phyloP scores from a whole-genome alignment of 2,113 vertebrate genomes.

The Callithrix jacchus region DNA sequence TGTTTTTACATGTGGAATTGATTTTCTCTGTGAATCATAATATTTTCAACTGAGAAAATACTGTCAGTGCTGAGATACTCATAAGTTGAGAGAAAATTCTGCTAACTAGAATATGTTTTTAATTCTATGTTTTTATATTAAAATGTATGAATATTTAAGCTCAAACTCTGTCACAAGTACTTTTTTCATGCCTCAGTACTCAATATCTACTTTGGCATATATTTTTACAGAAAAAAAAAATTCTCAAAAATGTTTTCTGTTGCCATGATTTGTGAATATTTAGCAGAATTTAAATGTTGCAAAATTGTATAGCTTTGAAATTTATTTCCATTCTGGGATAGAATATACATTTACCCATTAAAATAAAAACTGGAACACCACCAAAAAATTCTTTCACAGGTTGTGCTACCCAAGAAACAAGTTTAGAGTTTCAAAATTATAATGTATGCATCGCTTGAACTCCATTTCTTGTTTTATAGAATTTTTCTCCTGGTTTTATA shows the following conservation, averaged over 20 bases:
- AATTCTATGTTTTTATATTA: not conserved
- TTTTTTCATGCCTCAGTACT: not conserved
- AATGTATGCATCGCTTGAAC: not conserved
- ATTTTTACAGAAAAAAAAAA: not conserved
- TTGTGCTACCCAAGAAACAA: not conserved
- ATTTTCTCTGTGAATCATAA: not conserved
- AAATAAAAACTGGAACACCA: not conserved
- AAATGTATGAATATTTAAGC: not conserved
- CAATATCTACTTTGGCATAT: not conserved
- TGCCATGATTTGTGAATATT: not conserved
- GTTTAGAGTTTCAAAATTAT: not conserved
- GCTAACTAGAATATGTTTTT: not conserved
- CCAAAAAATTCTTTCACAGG: not conserved
- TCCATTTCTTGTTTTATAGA: not conserved
- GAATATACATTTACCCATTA: not conserved
- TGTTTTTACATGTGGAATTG: not conserved
- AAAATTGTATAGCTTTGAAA: not conserved
- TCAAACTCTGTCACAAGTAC: not conserved
- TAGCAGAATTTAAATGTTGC: not conserved
- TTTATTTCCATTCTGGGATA: not conserved
- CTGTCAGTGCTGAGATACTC: not conserved
- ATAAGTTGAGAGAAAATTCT: not conserved
- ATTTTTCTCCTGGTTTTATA: not conserved
- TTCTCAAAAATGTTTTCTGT: not conserved
- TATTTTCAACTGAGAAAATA: constrained; percentile 32